Percentiles rank a stretch among this genome's conserved stretches.
phyloP scores from a whole-genome alignment of 2,888 invertebrate genomes.

The Drosophila helvetica region DNA sequence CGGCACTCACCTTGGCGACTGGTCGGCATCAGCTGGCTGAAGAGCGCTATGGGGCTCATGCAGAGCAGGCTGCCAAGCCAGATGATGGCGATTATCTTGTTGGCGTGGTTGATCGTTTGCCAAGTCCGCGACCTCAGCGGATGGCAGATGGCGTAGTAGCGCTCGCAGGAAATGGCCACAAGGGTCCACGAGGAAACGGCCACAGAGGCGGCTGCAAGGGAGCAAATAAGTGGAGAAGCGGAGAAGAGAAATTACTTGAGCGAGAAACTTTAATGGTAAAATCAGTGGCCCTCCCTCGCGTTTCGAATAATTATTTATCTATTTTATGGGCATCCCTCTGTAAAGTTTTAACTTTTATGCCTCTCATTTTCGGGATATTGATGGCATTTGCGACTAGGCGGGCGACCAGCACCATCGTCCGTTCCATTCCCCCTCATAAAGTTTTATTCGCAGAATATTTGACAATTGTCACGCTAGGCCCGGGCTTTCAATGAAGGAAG shows the following conservation, averaged over 20 bases:
- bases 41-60: constrained; percentile 87
- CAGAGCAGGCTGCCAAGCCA: constrained; percentile 88
- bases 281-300: not conserved
- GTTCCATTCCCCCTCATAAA: constrained; percentile 5
- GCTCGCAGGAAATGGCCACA: constrained; percentile 90
- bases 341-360: constrained; percentile 22
- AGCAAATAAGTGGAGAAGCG: not conserved
- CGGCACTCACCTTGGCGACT: constrained; percentile 80
- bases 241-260: not conserved
- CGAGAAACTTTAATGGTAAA: constrained; percentile 1
- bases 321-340: not conserved
- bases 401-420: not conserved
- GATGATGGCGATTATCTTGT: constrained; percentile 88
- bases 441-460: constrained; percentile 17
- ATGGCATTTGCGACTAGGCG: not conserved
- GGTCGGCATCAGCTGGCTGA: constrained; percentile 86
- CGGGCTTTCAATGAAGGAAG: constrained; percentile 4
- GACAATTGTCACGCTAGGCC: constrained; percentile 33
- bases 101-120: constrained; percentile 91
- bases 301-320: not conserved
- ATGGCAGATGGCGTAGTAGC: constrained; percentile 92
- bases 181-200: constrained; percentile 91
- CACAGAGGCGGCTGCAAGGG: constrained; percentile 88
- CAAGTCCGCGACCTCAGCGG: constrained; percentile 89
- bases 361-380: constrained; percentile 14